Evolutionary conservation across 2,888 invertebrate genomes (phyloP), one percentile per base, ranked within the genome.

Genomic region (Phymatocera aterrima): DNA sequence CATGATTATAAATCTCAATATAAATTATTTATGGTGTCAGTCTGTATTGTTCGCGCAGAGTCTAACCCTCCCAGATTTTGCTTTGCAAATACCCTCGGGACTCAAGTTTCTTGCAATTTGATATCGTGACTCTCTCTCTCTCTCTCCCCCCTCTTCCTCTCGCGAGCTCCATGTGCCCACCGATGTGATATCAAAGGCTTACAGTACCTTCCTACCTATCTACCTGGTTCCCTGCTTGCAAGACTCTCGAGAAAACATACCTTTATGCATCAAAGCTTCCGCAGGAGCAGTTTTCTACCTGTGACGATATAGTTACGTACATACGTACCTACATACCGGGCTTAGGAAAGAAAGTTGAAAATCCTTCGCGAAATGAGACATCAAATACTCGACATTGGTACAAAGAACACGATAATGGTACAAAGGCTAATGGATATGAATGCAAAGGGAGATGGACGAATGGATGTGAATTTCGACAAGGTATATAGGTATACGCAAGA

Each of bases 51-150:
- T 68, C 21, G 61, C 34, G 34, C 34, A 64, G 37, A 4, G 61
- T n/a, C 3, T n/a, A 15, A 37, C 6, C 37, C 37, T 34, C 37
- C 43, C 68, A 46, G 21, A 24, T 68, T 46, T 46, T 28, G 12
- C 24, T 43, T 21, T 24, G 28, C 10, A 43, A 68, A 68, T 24
- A 24, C 15, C 43, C 75, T 5, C 57, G 57, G 75, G 40, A 21
- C 57, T 5, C 31, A 75, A 75, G 75, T 75, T 75, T 60, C 75
- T 37, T 43, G 75, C 43, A 75, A 60, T 75, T 57, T 51, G 75
- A 75, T 24, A 75, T 51, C 46, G 48, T 15, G n/a, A 21, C 65
- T n/a, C 65, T 37, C 10, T n/a, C 21, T 18, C n/a, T n/a, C n/a
- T n/a, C n/a, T n/a, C n/a, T n/a, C n/a, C n/a, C n/a, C n/a, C n/a